Percentiles rank a stretch among this genome's conserved stretches.
Evolutionary conservation across 2,113 vertebrate genomes (phyloP).

Genomic region (Upupa epops): DNA sequence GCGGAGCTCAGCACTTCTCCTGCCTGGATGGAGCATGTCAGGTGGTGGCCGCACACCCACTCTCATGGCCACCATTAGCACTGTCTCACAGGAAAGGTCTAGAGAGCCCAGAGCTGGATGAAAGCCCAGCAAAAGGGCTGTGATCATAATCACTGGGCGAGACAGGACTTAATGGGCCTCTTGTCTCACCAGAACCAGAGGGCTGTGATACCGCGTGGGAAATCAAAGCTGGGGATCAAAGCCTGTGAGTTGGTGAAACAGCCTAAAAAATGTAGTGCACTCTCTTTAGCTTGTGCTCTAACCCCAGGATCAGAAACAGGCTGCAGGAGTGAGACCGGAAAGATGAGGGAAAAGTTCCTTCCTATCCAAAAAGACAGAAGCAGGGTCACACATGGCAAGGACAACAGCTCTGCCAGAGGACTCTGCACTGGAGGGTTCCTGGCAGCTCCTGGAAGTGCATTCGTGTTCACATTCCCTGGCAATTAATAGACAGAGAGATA

Average conservation of each 20-base stretch:
- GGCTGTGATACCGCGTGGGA: background rate
- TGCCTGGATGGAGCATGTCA: background rate
- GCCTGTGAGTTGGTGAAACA: constrained; percentile 16
- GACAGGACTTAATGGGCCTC: constrained; percentile 31
- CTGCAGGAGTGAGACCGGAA: constrained; percentile 29
- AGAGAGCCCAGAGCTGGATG: too few relatives aligned
- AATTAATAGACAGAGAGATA: constrained; percentile 22
- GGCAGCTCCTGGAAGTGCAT: constrained; percentile 41
- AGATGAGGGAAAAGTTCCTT: constrained; percentile 32
- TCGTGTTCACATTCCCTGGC: constrained; percentile 29
- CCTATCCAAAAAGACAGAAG: background rate
- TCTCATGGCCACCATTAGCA: background rate
- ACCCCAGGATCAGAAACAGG: constrained; percentile 40
- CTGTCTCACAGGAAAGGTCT: too few relatives aligned
- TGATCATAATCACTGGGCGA: background rate
- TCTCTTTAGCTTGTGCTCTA: constrained; percentile 56
- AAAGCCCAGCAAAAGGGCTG: background rate
- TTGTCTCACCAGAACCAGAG: background rate
- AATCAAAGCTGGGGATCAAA: constrained; percentile 61
- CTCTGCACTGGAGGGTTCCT: constrained; percentile 27
- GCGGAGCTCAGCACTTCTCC: background rate
- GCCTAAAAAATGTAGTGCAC: constrained; percentile 45
- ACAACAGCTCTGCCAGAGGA: background rate
- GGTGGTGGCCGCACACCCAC: accelerated
- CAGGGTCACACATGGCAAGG: background rate